Evolutionary conservation across 2,113 vertebrate genomes (phyloP), one percentile per base, ranked within the genome.

Genomic region (Hippocampus guttulatus): DNA sequence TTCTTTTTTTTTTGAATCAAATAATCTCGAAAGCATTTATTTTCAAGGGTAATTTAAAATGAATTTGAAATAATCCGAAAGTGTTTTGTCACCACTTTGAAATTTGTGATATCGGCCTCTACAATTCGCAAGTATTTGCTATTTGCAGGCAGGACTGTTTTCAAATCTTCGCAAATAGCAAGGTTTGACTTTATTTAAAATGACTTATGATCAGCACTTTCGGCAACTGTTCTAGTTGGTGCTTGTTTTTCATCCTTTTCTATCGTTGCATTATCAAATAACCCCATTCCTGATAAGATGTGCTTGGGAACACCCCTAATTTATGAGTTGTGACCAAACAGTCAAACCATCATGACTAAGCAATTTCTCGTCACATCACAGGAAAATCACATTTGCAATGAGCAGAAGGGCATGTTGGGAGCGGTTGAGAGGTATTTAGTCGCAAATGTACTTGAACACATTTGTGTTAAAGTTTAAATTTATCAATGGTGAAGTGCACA

Each of bases 301-400:
- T 8, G 18, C 30, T 38, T 1, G 30, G 33, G 20, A 20, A 38
- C 33, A 5, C 1, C 30, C 14, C 30, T 41, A 12, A 18, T 51
- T 70, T 62, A 68, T 71, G 71, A 61, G 75, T 71, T 21, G 11
- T 76, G 70, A 79, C 30, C 45, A 64, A 70, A 69, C 51, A 51
- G 20, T 64, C 62, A 64, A 64, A 23, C 21, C 38, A 69, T 69
- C 68, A 33, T 61, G 66, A 74, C 47, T 75, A 47, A 75, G 63
- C 61, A 54, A 64, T 64, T 80, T 83, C 55, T 43, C 78, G 76
- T 81, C 69, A 68, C 76, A 67, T 77, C 38, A 49, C 5, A 33
- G n/a, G 52, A 51, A 68, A 9, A 69, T 51, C 47, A 20, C 51
- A 33, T 63, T 41, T 64, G 20, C 10, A 40, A 38, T 1, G 0